phyloP scores from a whole-genome alignment of 2,113 vertebrate genomes.

The Cervus canadensis region DNA sequence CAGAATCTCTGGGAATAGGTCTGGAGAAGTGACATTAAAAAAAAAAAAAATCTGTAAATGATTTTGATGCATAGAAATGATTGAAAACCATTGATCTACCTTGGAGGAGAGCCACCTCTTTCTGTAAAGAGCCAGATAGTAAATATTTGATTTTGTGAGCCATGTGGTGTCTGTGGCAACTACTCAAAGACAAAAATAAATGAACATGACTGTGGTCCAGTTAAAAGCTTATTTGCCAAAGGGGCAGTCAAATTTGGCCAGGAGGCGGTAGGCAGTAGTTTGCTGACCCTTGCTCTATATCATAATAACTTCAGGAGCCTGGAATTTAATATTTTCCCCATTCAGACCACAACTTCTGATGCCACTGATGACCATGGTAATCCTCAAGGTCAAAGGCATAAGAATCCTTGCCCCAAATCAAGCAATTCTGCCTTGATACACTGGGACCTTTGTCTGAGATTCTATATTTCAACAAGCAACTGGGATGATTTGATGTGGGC shows the following conservation, averaged over 20 bases:
- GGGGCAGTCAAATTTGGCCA: neutral
- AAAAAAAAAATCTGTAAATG: neutral
- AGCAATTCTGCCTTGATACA: neutral
- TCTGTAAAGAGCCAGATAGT: neutral
- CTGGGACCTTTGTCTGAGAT: neutral
- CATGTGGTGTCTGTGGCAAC: neutral
- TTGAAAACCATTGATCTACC: neutral
- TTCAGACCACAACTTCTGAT: neutral
- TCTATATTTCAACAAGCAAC: neutral
- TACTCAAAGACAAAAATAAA: neutral
- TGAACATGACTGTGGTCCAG: neutral
- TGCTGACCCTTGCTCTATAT: neutral
- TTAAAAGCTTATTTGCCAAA: constrained; percentile 12
- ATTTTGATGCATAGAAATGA: neutral
- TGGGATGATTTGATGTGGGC: neutral
- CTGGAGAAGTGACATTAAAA: neutral
- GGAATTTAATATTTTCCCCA: neutral
- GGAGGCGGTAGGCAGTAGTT: neutral
- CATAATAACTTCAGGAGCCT: neutral
- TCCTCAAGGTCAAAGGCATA: neutral
- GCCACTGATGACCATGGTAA: no score
- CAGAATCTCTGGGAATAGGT: neutral
- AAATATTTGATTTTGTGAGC: neutral
- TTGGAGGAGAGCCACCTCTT: neutral
- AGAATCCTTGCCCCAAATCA: neutral